These are phyloP conservation scores for Chamaea fasciata DNA, from an alignment of 2,113 vertebrate species.

Conservation along the genomic window DNA sequence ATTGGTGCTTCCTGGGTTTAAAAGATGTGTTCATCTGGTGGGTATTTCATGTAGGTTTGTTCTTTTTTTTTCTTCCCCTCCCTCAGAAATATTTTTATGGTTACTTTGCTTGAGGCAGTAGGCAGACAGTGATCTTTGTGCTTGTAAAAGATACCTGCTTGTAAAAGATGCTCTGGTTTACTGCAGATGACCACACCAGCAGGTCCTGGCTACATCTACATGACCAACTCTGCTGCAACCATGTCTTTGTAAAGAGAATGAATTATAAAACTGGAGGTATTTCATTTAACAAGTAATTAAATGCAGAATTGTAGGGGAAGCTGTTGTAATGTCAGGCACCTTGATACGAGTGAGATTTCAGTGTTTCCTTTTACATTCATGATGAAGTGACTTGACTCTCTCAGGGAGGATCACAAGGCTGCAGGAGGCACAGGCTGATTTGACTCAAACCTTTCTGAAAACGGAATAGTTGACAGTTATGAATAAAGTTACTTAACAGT, in stretches of 20 bases:
- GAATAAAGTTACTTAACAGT: conserved; percentile 61
- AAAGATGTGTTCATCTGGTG: conserved; percentile 16
- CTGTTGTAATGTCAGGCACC: background rate
- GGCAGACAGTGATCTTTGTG: background rate
- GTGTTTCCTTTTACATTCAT: background rate
- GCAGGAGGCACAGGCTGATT: background rate
- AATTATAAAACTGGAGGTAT: background rate
- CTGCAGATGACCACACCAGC: background rate
- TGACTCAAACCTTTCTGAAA: conserved; percentile 55
- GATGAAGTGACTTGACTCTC: background rate
- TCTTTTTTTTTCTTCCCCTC: too few relatives aligned
- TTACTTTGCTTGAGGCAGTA: background rate
- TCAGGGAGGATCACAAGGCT: background rate
- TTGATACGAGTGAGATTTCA: background rate
- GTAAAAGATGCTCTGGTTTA: background rate
- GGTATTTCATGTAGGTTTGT: background rate
- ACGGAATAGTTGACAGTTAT: conserved; percentile 51
- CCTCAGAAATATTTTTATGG: background rate
- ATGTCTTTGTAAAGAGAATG: background rate
- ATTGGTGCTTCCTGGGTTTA: conserved; percentile 37
- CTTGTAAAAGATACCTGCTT: background rate
- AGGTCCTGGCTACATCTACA: background rate
- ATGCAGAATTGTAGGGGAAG: background rate
- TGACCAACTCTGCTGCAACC: background rate
- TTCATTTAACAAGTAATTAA: background rate